These are phyloP conservation scores for Peromyscus nudipes DNA, from an alignment of 2,797 vertebrate species.

Conservation along the genomic window DNA sequence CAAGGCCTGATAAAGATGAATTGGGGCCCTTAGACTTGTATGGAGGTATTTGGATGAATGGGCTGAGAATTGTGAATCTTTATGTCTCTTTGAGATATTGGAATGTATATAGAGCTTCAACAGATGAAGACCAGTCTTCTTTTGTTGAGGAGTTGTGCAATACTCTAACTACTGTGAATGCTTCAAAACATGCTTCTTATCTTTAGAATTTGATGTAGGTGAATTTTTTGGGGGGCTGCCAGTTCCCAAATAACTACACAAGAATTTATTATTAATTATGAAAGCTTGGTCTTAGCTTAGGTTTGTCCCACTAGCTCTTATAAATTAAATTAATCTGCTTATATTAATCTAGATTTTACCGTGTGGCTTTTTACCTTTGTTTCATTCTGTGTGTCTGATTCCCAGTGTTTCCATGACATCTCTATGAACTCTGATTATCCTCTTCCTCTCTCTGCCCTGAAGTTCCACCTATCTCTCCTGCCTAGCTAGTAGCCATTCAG, in stretches of 20 bases:
- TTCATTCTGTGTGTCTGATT: neutral
- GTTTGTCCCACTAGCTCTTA: neutral
- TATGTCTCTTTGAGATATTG: neutral
- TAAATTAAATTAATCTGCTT: neutral
- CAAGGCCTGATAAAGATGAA: neutral
- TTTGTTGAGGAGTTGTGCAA: neutral
- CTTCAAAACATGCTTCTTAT: neutral
- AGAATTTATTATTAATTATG: neutral
- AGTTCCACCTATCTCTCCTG: neutral
- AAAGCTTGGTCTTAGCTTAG: neutral
- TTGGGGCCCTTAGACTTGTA: neutral
- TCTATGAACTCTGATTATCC: neutral
- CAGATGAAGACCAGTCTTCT: neutral
- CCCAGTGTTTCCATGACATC: neutral
- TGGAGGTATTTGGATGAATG: neutral
- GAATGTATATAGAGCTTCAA: accelerated
- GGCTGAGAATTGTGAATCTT: neutral
- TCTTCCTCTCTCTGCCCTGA: neutral
- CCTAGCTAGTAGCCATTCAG: neutral
- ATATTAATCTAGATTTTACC: neutral
- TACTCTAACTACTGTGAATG: neutral
- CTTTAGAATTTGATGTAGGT: neutral
- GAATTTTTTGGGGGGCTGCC: neutral
- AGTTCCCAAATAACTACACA: neutral
- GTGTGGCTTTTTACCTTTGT: neutral